Percentiles rank a stretch among this genome's conserved stretches.
Evolutionary conservation across 2,888 invertebrate species (phyloP).

Genomic region (Nomada fucata): DNA sequence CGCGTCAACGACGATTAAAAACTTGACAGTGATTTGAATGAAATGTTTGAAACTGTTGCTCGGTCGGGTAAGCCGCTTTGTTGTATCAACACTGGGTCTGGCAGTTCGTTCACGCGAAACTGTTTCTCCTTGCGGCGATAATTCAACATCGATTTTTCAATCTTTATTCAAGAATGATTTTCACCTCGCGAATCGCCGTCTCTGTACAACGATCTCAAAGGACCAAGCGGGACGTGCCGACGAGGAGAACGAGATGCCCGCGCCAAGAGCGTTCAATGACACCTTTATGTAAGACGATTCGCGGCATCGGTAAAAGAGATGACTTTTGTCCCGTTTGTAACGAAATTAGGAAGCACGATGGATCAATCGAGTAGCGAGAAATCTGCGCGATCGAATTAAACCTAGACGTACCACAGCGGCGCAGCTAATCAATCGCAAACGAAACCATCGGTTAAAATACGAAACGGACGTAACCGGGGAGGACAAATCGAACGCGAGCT

Average conservation of each 20-base stretch:
- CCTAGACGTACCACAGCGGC: neutral
- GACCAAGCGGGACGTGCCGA: slow-evolving; percentile 43
- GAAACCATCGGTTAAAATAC: neutral
- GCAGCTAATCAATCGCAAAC: neutral
- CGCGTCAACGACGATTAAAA: slow-evolving; percentile 30
- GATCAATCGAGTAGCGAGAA: neutral
- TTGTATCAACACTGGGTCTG: slow-evolving; percentile 51
- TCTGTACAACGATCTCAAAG: slow-evolving; percentile 10
- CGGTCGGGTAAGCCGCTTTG: slow-evolving; percentile 6
- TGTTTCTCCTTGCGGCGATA: neutral
- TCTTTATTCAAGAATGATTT: neutral
- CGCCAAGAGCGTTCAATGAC: slow-evolving; percentile 59
- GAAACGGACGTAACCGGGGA: neutral
- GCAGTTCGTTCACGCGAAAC: slow-evolving; percentile 1
- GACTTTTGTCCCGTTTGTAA: slow-evolving; percentile 33
- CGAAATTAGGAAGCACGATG: neutral
- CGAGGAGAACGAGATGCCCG: slow-evolving; percentile 22
- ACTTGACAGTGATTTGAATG: slow-evolving; percentile 56
- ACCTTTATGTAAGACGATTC: slow-evolving; percentile 35
- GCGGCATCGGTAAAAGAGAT: slow-evolving; percentile 9
- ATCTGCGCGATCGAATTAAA: neutral
- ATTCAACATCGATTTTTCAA: neutral
- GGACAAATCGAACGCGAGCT: neutral
- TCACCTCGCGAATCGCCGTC: neutral
- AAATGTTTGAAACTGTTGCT: too few species aligned